Conservation (phyloP, 2,888 invertebrate genomes). For the Odiellus spinosus region DNA sequence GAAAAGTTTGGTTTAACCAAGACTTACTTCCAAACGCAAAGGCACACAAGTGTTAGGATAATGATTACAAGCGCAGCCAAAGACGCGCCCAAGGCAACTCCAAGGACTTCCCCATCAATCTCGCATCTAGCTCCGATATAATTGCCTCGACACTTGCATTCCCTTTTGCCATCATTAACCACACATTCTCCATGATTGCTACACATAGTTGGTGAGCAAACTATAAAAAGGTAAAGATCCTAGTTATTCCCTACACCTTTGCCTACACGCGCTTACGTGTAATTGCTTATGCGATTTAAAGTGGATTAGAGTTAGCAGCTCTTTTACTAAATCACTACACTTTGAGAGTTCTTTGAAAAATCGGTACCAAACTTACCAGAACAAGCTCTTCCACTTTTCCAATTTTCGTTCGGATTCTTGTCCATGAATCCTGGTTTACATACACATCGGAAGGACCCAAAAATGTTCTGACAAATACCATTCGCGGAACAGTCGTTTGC, state of each 20-base stretch:
- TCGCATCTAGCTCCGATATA: constrained; percentile 79
- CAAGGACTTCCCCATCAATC: constrained; percentile 78
- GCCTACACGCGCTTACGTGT: too few relatives aligned
- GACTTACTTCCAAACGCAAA: constrained; percentile 77
- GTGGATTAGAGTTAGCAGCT: too few relatives aligned
- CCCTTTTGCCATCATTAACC: constrained; percentile 53
- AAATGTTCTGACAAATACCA: constrained; percentile 61
- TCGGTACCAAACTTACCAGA: constrained; percentile 32
- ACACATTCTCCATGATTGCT: constrained; percentile 70
- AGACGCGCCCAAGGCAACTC: constrained; percentile 77
- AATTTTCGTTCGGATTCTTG: constrained; percentile 48
- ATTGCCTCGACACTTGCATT: constrained; percentile 61
- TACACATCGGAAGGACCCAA: constrained; percentile 62
- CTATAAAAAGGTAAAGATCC: constrained; percentile 20
- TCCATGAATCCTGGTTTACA: constrained; percentile 62
- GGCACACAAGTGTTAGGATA: constrained; percentile 62
- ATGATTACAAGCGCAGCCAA: constrained; percentile 77
- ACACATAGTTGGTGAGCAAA: constrained; percentile 58
- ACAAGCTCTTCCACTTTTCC: constrained; percentile 55
- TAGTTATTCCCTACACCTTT: too few relatives aligned
- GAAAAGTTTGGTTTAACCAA: neutral
- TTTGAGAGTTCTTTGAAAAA: too few relatives aligned
- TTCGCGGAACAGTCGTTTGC: constrained; percentile 68
- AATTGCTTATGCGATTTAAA: too few relatives aligned
- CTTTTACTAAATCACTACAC: too few relatives aligned